phyloP scores from a whole-genome alignment of 1,140 invertebrate genomes.

The Calycopis cecrops region DNA sequence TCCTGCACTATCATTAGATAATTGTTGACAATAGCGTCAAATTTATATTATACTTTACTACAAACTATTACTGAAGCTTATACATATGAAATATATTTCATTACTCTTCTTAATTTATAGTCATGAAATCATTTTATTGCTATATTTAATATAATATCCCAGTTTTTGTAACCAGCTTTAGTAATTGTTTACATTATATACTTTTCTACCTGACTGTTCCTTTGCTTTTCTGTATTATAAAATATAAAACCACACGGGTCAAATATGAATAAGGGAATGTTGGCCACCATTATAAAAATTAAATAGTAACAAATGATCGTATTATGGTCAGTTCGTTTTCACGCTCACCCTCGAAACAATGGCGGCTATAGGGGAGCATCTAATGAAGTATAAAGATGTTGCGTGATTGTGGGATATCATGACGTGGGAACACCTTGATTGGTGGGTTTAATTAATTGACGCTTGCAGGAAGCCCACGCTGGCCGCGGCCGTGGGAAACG shows the following conservation, averaged over 20 bases:
- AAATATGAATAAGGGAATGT: no score
- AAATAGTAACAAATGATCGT: conserved; percentile 15
- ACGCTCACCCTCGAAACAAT: conserved; percentile 67
- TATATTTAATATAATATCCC: no score
- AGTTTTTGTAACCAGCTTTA: no score
- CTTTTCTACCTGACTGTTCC: no score
- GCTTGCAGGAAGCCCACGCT: conserved; percentile 33
- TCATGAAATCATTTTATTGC: no score
- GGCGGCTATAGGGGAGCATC: conserved; percentile 40
- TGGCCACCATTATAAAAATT: conserved; percentile 2
- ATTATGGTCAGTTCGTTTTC: conserved; percentile 46
- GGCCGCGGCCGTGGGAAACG: conserved; percentile 48
- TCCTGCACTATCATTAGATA: background rate
- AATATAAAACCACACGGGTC: no score
- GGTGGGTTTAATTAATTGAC: conserved; percentile 64
- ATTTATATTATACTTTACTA: background rate
- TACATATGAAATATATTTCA: no score
- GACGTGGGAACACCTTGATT: conserved; percentile 69
- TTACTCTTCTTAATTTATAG: no score
- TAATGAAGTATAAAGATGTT: conserved; percentile 70
- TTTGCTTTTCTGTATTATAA: no score
- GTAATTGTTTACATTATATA: no score
- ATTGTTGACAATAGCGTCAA: conserved; percentile 7
- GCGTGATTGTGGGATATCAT: conserved; percentile 69
- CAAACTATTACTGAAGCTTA: no score